These are phyloP conservation scores for Hippolais icterina DNA, from an alignment of 2,113 vertebrate species.

Conservation along the genomic window DNA sequence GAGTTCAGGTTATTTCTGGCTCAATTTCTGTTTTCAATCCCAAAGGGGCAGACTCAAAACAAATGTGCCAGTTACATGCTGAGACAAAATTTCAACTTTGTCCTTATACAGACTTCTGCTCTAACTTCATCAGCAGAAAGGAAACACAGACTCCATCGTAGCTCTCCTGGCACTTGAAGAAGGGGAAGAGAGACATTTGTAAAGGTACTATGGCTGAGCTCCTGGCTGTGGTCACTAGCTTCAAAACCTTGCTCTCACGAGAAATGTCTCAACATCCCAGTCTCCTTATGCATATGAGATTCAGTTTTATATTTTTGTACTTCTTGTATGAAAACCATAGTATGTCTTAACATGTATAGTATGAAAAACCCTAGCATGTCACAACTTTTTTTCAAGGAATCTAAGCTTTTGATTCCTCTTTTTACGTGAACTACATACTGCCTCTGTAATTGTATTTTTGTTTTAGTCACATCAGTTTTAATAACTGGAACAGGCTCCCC, in stretches of 20 bases:
- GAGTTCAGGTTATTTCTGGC: background rate
- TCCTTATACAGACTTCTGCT: background rate
- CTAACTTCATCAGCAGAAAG: background rate
- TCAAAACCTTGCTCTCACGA: background rate
- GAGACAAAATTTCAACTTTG: background rate
- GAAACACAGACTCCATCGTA: background rate
- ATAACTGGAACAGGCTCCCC: background rate
- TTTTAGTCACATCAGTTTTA: background rate
- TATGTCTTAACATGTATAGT: background rate
- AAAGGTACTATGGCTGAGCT: background rate
- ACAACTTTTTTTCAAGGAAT: background rate
- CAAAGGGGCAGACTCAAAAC: background rate
- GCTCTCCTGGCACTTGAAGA: background rate
- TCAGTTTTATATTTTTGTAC: background rate
- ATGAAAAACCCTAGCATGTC: background rate
- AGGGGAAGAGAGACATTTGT: background rate
- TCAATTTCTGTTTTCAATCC: background rate
- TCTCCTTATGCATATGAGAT: background rate
- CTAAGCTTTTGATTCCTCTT: background rate
- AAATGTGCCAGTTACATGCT: background rate
- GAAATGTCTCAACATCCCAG: background rate
- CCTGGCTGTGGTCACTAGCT: background rate
- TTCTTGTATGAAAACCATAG: background rate
- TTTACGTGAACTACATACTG: background rate
- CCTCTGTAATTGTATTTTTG: background rate